Evolutionary conservation across 2,888 invertebrate genomes (phyloP), one percentile per base, ranked within the genome.

Genomic region (Eilema depressum): DNA sequence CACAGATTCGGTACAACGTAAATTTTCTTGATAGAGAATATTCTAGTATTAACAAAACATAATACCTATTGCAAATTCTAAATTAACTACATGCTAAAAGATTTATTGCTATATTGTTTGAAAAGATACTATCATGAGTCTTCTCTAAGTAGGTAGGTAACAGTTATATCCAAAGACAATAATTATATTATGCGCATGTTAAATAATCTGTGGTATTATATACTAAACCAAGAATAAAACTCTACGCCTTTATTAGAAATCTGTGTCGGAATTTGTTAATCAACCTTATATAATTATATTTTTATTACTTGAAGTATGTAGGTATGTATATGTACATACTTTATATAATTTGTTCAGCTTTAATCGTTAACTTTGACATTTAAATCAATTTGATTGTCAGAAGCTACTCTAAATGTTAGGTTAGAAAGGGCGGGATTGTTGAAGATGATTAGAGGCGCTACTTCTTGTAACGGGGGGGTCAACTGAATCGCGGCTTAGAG

Each of bases 1-100:
- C 72, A 76, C 78, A 79, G 83, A 85, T 80, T 79, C 66, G 74
- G 74, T 77, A 78, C 69, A 61, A 63, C 74, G 47, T 75, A 78
- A 69, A 71, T 73, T 75, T 76, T 76, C 70, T 67, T 33, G n/a
- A 28, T 74, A 23, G 37, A 57, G 41, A 68, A 33, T 53, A 25
- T 60, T 69, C 53, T 71, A 62, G 62, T 47, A 37, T 23, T 62
- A 23, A 77, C 62, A 71, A 65, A 67, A 66, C n/a, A 20, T 20
- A 53, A 53, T 30, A n/a, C 8, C 28, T 30, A 37, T 37, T 37
- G 12, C 28, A 47, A 63, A 8, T 25, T 14, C 25, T 17, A 63
- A 47, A 47, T 47, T 47, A 20, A 20, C 47, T 47, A 47, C 20
- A 47, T 47, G 20, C 20, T 47, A 47, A 47, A 7, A 20, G 47